These are phyloP conservation scores for Paralichthys olivaceus DNA, from an alignment of 2,113 vertebrate genomes.

Conservation along the genomic window DNA sequence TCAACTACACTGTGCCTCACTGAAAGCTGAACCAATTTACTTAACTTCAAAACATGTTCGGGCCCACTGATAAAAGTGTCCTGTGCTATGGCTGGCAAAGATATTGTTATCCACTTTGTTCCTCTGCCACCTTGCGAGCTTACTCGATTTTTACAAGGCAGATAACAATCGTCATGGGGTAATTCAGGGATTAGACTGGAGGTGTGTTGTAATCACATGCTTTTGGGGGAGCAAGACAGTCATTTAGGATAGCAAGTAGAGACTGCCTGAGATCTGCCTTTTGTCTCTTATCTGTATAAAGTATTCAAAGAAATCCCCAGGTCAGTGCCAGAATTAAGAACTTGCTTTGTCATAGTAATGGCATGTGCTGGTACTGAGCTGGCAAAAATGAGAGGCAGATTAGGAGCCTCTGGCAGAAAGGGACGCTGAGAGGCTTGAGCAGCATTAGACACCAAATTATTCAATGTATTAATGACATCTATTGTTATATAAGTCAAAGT, in stretches of 20 bases:
- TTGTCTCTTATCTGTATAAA: constrained; percentile 51
- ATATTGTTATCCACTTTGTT: constrained; percentile 80
- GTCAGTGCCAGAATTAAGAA: constrained; percentile 24
- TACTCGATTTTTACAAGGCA: constrained; percentile 62
- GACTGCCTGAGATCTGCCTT: constrained; percentile 34
- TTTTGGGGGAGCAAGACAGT: constrained; percentile 44
- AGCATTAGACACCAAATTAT: not conserved
- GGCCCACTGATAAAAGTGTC: constrained; percentile 71
- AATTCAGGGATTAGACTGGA: constrained; percentile 75
- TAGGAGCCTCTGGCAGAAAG: constrained; percentile 6
- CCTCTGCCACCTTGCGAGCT: constrained; percentile 63
- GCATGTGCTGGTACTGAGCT: not conserved
- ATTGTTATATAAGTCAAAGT: not conserved
- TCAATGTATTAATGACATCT: not conserved
- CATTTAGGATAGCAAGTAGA: constrained; percentile 42
- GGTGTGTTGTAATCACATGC: constrained; percentile 65
- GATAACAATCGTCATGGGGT: constrained; percentile 67
- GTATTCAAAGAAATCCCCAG: constrained; percentile 29
- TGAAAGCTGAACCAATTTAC: constrained; percentile 83
- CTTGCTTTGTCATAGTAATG: not conserved
- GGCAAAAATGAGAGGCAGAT: constrained; percentile 10
- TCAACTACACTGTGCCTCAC: constrained; percentile 72
- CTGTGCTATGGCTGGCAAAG: constrained; percentile 65
- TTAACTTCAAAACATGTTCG: constrained; percentile 79
- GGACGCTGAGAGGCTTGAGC: not conserved